A percentile compares a stretch with the other conserved stretches of the same genome.
Conservation (phyloP, 2,888 invertebrate genomes). For the Mesorhabditis spiculigera region DNA sequence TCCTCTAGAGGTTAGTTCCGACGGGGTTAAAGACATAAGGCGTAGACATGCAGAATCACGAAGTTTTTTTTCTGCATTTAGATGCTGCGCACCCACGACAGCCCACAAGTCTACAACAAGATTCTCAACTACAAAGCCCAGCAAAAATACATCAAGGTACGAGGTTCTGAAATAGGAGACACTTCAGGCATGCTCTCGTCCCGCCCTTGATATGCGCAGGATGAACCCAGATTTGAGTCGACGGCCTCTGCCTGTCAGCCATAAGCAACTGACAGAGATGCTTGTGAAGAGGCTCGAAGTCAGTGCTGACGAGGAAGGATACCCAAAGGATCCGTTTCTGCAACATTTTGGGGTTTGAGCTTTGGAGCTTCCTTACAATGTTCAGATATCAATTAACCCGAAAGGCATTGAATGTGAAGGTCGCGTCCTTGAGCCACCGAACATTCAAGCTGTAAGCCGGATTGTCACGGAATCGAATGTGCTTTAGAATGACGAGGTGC, state of each 20-base stretch:
- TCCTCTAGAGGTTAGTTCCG: background rate
- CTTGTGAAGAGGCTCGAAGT: no score
- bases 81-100: conserved; percentile 1
- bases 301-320: background rate
- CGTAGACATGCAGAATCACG: no score
- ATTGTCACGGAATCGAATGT: background rate
- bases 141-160: background rate
- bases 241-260: background rate
- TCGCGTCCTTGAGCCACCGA: background rate
- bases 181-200: background rate
- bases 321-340: background rate
- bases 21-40: no score
- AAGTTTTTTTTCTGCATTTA: background rate
- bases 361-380: background rate
- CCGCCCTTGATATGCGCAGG: background rate
- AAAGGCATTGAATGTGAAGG: conserved; percentile 6
- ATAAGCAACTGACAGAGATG: background rate
- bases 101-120: background rate
- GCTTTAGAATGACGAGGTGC: background rate
- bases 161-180: no score
- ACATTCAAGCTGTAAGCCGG: background rate
- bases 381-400: background rate
- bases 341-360: background rate
- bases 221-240: no score
- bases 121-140: background rate